Conservation (phyloP, 2,888 invertebrate species). For the Enchytraeus crypticus region DNA sequence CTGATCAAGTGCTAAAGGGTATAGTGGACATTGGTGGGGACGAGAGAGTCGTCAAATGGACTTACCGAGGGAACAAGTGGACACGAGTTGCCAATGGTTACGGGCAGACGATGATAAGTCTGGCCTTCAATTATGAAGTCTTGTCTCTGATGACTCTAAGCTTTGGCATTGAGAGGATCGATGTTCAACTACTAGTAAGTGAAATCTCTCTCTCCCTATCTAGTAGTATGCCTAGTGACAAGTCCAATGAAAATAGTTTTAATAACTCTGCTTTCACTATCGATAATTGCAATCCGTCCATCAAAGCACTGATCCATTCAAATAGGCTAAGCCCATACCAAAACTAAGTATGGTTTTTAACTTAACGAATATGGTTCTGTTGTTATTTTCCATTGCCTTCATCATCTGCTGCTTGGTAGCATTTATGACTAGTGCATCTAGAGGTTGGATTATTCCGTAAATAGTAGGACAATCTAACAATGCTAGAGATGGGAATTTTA, state of each 20-base stretch:
- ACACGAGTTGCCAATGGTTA: constrained; percentile 27
- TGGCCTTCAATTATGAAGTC: constrained; percentile 43
- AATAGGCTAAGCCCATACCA: not conserved
- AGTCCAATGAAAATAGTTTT: too few species aligned
- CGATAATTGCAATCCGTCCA: too few species aligned
- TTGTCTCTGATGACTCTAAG: constrained; percentile 40
- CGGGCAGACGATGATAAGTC: constrained; percentile 40
- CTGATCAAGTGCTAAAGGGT: constrained; percentile 12
- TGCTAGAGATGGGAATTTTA: too few species aligned
- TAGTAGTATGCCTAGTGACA: not conserved
- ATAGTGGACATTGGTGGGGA: too few species aligned
- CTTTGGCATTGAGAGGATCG: constrained; percentile 35
- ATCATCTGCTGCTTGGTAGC: too few species aligned
- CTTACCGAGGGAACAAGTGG: constrained; percentile 18
- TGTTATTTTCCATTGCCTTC: too few species aligned
- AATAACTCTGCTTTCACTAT: too few species aligned
- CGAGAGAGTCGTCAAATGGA: not conserved
- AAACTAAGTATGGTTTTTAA: not conserved
- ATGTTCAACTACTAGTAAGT: constrained; percentile 31
- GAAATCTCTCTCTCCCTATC: constrained; percentile 18
- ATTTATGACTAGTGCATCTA: too few species aligned
- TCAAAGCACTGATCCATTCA: too few species aligned
- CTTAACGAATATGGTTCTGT: too few species aligned
- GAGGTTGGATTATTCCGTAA: too few species aligned
- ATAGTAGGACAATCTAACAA: too few species aligned